A percentile compares a stretch with the other conserved stretches of the same genome.
Conservation (phyloP, 1,140 invertebrate species). For the Drosophila parvula region DNA sequence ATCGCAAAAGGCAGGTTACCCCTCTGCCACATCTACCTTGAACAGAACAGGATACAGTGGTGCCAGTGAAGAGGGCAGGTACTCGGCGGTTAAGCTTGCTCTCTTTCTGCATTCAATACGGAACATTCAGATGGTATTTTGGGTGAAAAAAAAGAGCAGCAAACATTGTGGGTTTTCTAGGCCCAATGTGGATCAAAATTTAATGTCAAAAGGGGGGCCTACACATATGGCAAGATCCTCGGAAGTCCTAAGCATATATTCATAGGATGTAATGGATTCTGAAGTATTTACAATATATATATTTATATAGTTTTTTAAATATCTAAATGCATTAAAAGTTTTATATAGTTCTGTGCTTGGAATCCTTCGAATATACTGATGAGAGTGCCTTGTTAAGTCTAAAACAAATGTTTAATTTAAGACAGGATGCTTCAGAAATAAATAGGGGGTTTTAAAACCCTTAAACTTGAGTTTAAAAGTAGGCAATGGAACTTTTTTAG, state of each 20-base stretch:
- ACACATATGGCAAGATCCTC: background rate
- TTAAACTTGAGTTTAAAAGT: too few species aligned
- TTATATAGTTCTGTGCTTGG: background rate
- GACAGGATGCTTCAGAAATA: too few species aligned
- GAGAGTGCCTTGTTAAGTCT: fast-evolving
- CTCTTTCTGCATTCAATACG: conserved; percentile 6
- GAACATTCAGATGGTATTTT: background rate
- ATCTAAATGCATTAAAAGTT: too few species aligned
- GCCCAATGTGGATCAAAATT: conserved; percentile 9
- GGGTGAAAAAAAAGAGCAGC: background rate
- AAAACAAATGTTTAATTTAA: background rate
- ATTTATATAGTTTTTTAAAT: background rate
- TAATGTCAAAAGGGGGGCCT: background rate
- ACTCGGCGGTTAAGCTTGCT: background rate
- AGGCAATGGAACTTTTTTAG: too few species aligned
- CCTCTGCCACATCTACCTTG: background rate
- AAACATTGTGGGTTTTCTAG: conserved; percentile 2
- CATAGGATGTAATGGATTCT: background rate
- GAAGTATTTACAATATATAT: too few species aligned
- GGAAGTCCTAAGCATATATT: background rate
- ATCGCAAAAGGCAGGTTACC: conserved; percentile 65
- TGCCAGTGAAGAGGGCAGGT: background rate
- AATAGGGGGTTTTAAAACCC: too few species aligned
- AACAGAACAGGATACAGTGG: conserved; percentile 21
- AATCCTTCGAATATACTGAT: background rate